These are phyloP conservation scores for Hyles lineata DNA, from an alignment of 2,888 invertebrate genomes.

Conservation along the genomic window DNA sequence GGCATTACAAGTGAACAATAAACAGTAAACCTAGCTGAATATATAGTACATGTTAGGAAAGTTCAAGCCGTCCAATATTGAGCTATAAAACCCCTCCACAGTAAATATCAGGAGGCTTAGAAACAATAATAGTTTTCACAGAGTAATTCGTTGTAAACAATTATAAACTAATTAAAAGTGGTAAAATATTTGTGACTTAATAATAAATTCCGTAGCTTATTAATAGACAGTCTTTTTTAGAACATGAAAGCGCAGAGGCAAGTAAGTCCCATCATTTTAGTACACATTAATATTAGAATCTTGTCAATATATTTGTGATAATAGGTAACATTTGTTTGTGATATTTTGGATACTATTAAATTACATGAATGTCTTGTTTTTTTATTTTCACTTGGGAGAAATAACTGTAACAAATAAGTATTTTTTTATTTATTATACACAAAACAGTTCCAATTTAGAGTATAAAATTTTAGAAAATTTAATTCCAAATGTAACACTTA, in stretches of 20 bases:
- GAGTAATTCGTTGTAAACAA: conserved; percentile 77
- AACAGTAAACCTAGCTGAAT: conserved; percentile 8
- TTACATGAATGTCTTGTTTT: background rate
- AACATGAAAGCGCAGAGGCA: conserved; percentile 68
- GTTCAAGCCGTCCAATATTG: conserved; percentile 17
- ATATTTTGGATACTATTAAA: conserved; percentile 6
- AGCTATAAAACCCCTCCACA: conserved; percentile 42
- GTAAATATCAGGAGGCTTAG: conserved; percentile 47
- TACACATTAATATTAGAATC: conserved; percentile 22
- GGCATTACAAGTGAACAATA: conserved; percentile 4
- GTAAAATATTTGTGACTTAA: conserved; percentile 82
- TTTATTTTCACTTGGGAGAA: background rate
- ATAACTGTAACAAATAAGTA: conserved; percentile 10
- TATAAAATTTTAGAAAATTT: conserved; percentile 6
- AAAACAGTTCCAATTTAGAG: background rate
- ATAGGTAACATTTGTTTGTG: conserved; percentile 24
- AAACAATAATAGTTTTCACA: conserved; percentile 65
- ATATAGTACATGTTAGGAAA: conserved; percentile 10
- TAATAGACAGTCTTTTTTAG: conserved; percentile 84
- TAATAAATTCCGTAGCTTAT: conserved; percentile 79
- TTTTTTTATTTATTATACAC: background rate
- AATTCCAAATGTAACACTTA: conserved; percentile 9
- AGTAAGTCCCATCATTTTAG: conserved; percentile 42
- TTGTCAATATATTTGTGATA: conserved; percentile 29
- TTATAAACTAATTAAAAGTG: conserved; percentile 71